Percentiles rank a stretch among this genome's conserved stretches.
Conservation (phyloP, 2,888 invertebrate species). For the Eupsilia transversa region DNA sequence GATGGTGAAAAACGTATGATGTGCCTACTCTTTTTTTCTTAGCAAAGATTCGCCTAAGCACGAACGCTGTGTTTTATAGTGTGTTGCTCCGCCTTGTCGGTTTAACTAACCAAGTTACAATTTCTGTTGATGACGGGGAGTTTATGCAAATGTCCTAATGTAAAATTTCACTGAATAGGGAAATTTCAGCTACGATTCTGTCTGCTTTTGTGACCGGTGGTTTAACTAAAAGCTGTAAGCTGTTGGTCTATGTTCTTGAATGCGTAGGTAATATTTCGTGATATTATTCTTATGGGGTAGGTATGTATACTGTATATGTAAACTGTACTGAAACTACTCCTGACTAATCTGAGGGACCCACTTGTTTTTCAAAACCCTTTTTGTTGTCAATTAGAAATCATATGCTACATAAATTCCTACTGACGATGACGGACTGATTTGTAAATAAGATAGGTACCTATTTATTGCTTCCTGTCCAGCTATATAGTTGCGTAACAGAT, state of each 20-base stretch:
- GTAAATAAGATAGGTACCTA: background rate
- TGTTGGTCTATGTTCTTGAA: background rate
- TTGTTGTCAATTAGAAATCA: background rate
- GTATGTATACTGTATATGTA: too few relatives aligned
- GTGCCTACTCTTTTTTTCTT: constrained; percentile 35
- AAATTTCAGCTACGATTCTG: constrained; percentile 7
- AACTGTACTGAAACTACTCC: background rate
- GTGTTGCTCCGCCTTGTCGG: background rate
- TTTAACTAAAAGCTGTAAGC: background rate
- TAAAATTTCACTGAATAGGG: constrained; percentile 19
- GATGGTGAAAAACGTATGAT: background rate
- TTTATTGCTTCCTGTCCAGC: background rate
- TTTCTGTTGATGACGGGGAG: constrained; percentile 26
- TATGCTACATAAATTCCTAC: too few relatives aligned
- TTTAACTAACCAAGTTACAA: constrained; percentile 2
- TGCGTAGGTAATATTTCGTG: background rate
- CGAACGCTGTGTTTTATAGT: background rate
- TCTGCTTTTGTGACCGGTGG: constrained; percentile 10
- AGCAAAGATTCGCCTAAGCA: constrained; percentile 35
- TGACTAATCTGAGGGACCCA: background rate
- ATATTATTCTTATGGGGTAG: background rate
- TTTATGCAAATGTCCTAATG: constrained; percentile 32
- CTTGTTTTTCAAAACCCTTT: background rate
- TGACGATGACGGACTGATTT: background rate
- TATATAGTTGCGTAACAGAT: too few relatives aligned